A percentile compares a stretch with the other conserved stretches of the same genome.
These are phyloP conservation scores for Chaetodon trifasciatus DNA, from an alignment of 2,797 vertebrate species.

Conservation along the genomic window DNA sequence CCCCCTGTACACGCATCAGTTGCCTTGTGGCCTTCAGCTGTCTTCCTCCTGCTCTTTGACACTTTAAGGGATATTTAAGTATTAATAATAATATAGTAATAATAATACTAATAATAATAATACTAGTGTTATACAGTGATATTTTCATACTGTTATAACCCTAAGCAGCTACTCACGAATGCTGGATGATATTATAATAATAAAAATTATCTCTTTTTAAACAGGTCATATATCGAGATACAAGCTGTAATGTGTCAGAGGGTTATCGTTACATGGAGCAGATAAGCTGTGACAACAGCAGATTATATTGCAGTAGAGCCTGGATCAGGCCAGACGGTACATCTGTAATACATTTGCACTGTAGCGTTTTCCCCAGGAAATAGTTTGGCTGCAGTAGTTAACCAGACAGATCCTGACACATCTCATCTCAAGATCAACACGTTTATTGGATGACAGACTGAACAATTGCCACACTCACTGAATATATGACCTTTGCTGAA, in stretches of 20 bases:
- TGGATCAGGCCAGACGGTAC: slow-evolving; percentile 1
- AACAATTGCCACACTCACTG: background rate
- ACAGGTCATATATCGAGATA: background rate
- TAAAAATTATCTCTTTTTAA: slow-evolving; percentile 1
- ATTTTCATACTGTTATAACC: too few species aligned
- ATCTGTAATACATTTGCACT: slow-evolving; percentile 16
- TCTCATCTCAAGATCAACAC: background rate
- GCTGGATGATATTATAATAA: slow-evolving; percentile 1
- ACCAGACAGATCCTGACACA: background rate
- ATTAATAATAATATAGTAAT: too few species aligned
- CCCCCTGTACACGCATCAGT: slow-evolving; percentile 16
- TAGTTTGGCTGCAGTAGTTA: background rate
- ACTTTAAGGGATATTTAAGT: too few species aligned
- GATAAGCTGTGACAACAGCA: slow-evolving; percentile 18
- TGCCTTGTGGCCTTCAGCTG: slow-evolving; percentile 31
- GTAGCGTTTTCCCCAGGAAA: slow-evolving; percentile 19
- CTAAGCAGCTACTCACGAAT: background rate
- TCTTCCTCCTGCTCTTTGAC: slow-evolving; percentile 41
- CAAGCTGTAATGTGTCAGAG: background rate
- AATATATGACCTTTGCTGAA: slow-evolving; percentile 4
- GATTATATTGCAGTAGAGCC: slow-evolving; percentile 9
- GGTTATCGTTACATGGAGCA: slow-evolving; percentile 21
- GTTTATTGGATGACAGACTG: background rate
- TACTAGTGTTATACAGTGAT: too few species aligned
- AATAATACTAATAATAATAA: too few species aligned